Base-by-base conservation (phyloP, 2,888 invertebrate genomes). In the Creontiades dilutus region DNA sequence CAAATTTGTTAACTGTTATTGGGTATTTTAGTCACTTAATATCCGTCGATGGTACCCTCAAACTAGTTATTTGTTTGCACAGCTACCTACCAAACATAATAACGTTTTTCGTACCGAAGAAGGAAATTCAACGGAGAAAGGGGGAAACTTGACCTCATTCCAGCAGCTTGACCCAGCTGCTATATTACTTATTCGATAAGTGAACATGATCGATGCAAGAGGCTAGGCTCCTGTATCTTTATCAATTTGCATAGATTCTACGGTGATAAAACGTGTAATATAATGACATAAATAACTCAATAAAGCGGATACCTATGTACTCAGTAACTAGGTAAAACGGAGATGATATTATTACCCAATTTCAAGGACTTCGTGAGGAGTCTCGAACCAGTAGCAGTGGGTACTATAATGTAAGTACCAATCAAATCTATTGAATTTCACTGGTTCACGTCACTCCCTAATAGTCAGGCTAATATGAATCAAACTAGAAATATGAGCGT, bases 61-160 rank as follows among this genome's bases (percentile, higher is more conserved):
- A n/a, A n/a, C n/a, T n/a, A n/a, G n/a, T n/a, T n/a, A n/a, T n/a
- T 37, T 37, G 37, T 37, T 37, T 4, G 37, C 3, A 37, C 37
- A n/a, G n/a, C 37, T 37, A 37, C 7, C 37, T 37, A 37, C 37
- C 7, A 2, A 37, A 37, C 2, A 37, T 37, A 37, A 37, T 37
- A 7, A 37, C 37, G 7, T 37, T 37, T 4, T 37, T 37, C 7
- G 37, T 2, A 75, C 75, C 75, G 28, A 27, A 75, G 28, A 37
- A 2, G 37, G 37, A 7, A 37, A 7, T 7, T 37, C 37, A 27
- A 75, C 1, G 19, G 78, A 78, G 37, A 46, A 78, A 82, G 47
- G 82, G n/a, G 23, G 81, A 82, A 37, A 82, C 52, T 47, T 82
- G 82, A 82, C 82, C 82, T 52, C 48, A 82, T 82, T 82, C 19